These are phyloP conservation scores for Alentia gelatinosa DNA, from an alignment of 2,888 invertebrate species.

Conservation along the genomic window DNA sequence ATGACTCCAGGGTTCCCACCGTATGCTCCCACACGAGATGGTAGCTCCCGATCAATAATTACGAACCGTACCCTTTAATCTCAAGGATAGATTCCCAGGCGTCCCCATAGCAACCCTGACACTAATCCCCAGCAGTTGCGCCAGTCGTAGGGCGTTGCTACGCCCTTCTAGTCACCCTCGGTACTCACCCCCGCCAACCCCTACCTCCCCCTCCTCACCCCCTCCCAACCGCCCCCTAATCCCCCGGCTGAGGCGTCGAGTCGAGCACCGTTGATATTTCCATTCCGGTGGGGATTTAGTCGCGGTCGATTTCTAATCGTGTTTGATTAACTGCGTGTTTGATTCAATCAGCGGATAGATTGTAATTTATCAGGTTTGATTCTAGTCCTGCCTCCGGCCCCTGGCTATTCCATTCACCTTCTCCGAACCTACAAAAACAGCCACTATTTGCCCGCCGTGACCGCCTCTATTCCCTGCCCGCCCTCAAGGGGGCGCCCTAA, in stretches of 20 bases:
- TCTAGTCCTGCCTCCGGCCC: neutral
- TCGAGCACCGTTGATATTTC: slow-evolving; percentile 44
- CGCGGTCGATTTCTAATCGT: slow-evolving; percentile 50
- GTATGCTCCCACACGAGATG: neutral
- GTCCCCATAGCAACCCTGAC: slow-evolving; percentile 40
- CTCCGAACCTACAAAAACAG: neutral
- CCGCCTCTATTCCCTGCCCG: neutral
- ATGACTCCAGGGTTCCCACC: neutral
- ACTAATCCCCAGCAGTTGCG: slow-evolving; percentile 25
- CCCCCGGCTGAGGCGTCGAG: neutral
- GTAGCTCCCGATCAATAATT: slow-evolving; percentile 24
- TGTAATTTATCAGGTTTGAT: slow-evolving; percentile 54
- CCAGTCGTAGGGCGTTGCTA: neutral
- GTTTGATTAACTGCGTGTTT: slow-evolving; percentile 54
- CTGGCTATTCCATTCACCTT: no score
- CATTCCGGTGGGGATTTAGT: slow-evolving; percentile 33
- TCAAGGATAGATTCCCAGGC: slow-evolving; percentile 41
- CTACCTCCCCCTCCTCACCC: neutral
- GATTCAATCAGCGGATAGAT: slow-evolving; percentile 51
- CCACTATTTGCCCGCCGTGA: slow-evolving; percentile 20
- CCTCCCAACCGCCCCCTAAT: neutral
- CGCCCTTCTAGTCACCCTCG: neutral
- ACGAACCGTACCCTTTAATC: slow-evolving; percentile 48
- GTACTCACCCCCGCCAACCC: neutral
- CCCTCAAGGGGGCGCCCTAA: slow-evolving; percentile 21